Evolutionary conservation across 1,140 invertebrate species (phyloP), one percentile per base, ranked within the genome.

Genomic region (Bilobella aurantiaca): DNA sequence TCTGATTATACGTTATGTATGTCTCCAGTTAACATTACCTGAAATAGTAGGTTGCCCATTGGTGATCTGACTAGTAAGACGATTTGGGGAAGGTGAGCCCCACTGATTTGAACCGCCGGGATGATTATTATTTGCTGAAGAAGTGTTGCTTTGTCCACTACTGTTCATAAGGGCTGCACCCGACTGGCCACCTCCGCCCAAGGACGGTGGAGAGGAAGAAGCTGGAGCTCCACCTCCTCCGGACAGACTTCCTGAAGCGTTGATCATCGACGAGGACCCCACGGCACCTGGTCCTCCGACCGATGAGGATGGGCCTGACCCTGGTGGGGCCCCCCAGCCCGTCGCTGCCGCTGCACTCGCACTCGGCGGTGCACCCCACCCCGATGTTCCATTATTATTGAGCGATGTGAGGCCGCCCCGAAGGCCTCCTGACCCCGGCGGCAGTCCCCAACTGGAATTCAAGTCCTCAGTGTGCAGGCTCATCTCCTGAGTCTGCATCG

Each of bases 341-440:
- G 32, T 66, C 21, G 69, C 61, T 58, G 46, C 64, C 29, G 67
- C 69, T 21, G 72, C 78, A 71, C 85, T 87, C 74, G 67, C 31
- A 66, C 64, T 84, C 86, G 67, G 79, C 81, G 63, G 82, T 76
- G 71, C 80, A 80, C 85, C 87, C 87, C 87, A 89, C 65, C 85
- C 86, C n/a, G 82, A 78, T 42, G 84, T 83, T 61, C 83, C 83
- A 71, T 83, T 88, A 58, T 68, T 88, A 58, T 69, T 69, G 67
- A 89, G 80, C 27, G 87, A 87, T 76, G 84, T 88, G 75, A 89
- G 87, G 37, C 87, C 88, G 28, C 88, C 87, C 53, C 88, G 88
- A 49, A 80, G 78, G n/a, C 90, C 78, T 62, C 86, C 81, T 66
- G 87, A 74, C 31, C 79, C 76, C 27, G 73, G 77, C 37, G 82